A percentile compares a stretch with the other conserved stretches of the same genome.
phyloP scores from a whole-genome alignment of 2,113 vertebrate species.

The Anoplopoma fimbria region DNA sequence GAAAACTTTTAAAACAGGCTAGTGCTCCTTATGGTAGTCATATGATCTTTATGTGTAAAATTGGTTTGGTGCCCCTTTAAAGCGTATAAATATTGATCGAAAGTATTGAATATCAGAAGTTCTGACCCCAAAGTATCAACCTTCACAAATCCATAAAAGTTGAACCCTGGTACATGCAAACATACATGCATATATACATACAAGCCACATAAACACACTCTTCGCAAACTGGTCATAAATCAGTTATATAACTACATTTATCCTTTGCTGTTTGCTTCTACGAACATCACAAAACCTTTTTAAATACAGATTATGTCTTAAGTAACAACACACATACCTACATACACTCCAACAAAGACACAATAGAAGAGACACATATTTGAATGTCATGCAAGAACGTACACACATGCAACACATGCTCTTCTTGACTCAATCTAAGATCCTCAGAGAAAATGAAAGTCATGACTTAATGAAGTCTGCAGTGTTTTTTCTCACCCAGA shows the following conservation, averaged over 20 bases:
- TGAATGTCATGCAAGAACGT: not conserved
- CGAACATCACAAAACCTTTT: not conserved
- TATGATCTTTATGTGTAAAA: not conserved
- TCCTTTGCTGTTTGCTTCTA: not conserved
- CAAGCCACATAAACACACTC: not conserved
- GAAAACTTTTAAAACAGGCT: not conserved
- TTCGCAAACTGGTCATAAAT: not conserved
- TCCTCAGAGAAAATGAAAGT: not conserved
- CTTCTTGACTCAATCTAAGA: not conserved
- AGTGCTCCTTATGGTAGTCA: not conserved
- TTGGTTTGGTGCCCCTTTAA: not conserved
- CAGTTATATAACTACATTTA: not conserved
- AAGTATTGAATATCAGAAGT: not conserved
- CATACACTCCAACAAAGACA: not conserved
- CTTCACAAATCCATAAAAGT: not conserved
- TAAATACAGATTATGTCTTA: not conserved
- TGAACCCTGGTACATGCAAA: not conserved
- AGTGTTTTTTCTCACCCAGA: conserved; percentile 75
- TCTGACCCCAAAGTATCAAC: not conserved
- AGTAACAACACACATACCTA: not conserved
- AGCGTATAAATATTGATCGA: not conserved
- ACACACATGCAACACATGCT: not conserved
- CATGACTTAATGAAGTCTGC: not conserved
- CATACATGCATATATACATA: not conserved
- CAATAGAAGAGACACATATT: conserved; percentile 5